These are phyloP conservation scores for Lymantria monacha DNA, from an alignment of 2,888 invertebrate genomes.

Conservation along the genomic window DNA sequence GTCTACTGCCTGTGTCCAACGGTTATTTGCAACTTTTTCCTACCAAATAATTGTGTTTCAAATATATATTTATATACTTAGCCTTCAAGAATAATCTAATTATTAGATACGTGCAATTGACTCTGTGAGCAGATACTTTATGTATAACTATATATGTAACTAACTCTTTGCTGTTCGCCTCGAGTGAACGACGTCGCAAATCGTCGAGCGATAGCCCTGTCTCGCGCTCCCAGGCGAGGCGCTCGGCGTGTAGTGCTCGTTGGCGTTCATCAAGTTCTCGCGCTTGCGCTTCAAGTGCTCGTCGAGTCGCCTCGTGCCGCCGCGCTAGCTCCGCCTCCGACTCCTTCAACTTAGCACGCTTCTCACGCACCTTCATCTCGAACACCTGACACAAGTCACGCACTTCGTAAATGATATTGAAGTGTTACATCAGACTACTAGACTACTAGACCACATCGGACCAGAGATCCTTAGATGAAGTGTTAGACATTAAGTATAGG, in stretches of 20 bases:
- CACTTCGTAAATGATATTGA: too few relatives aligned
- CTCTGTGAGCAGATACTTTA: too few relatives aligned
- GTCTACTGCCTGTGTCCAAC: too few relatives aligned
- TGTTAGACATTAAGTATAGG: too few relatives aligned
- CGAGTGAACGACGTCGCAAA: constrained; percentile 91
- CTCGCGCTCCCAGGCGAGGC: constrained; percentile 93
- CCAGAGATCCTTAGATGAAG: too few relatives aligned
- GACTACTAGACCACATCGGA: too few relatives aligned
- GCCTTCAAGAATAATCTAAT: too few relatives aligned
- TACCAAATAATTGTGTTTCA: too few relatives aligned
- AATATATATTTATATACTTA: too few relatives aligned
- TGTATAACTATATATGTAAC: constrained; percentile 46
- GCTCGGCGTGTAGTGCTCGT: constrained; percentile 92
- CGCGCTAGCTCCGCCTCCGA: constrained; percentile 96
- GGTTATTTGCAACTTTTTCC: too few relatives aligned
- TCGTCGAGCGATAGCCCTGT: constrained; percentile 95
- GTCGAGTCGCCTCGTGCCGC: constrained; percentile 90
- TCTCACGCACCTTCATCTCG: constrained; percentile 98
- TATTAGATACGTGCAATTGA: too few relatives aligned
- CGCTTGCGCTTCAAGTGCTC: constrained; percentile 92
- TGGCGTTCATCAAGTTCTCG: constrained; percentile 95
- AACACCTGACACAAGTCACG: constrained; percentile 84
- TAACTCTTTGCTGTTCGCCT: constrained; percentile 94
- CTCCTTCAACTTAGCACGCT: constrained; percentile 97
- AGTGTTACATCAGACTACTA: too few relatives aligned